phyloP scores from a whole-genome alignment of 2,113 vertebrate genomes.

The Siniperca chuatsi region DNA sequence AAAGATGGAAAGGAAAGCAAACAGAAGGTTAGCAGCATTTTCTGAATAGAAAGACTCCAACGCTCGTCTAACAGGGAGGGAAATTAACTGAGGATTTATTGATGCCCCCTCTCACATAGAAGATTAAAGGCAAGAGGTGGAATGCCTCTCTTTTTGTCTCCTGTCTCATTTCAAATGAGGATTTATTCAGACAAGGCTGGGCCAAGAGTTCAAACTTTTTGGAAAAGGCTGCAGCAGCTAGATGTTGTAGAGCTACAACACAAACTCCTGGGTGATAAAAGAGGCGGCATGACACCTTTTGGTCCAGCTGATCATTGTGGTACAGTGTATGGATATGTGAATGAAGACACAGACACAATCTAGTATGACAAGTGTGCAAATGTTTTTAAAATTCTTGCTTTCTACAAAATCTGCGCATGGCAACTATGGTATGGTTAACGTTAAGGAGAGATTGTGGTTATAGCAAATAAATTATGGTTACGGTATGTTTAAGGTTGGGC shows the following conservation, averaged over 20 bases:
- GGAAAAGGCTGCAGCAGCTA: background rate
- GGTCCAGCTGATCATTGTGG: background rate
- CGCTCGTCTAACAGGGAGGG: background rate
- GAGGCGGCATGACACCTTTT: background rate
- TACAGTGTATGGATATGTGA: background rate
- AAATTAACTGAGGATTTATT: constrained; percentile 38
- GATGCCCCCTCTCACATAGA: constrained; percentile 6
- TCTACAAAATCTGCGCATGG: background rate
- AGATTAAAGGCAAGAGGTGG: constrained; percentile 28
- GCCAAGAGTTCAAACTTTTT: constrained; percentile 44
- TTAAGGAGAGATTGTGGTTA: background rate
- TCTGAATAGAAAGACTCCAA: background rate
- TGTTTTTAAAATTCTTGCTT: too few species aligned
- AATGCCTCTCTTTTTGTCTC: constrained; percentile 44
- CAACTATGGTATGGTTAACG: background rate
- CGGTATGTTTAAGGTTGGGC: background rate
- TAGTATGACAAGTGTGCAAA: background rate
- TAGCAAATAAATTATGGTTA: background rate
- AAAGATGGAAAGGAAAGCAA: constrained; percentile 24
- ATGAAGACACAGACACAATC: background rate
- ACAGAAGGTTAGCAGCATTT: background rate
- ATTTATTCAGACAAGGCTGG: constrained; percentile 40
- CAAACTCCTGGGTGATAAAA: background rate
- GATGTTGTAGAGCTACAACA: background rate
- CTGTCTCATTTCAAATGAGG: constrained; percentile 41